These are phyloP conservation scores for Lasioglossum calceatum DNA, from an alignment of 2,888 invertebrate species.

Conservation along the genomic window DNA sequence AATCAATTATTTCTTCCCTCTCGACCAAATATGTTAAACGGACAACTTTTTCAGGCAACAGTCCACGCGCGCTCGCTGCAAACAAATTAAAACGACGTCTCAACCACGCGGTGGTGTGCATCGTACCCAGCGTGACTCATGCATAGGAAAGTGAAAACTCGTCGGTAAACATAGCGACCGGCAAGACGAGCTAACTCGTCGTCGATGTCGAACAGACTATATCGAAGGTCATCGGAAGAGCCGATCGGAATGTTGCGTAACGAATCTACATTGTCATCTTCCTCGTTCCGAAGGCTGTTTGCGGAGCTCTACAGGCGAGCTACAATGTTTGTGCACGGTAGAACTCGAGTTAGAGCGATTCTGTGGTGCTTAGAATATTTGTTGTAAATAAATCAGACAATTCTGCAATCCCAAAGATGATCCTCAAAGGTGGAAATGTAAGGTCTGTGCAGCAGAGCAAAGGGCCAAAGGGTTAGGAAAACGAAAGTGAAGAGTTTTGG, in stretches of 20 bases:
- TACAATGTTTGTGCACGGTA: background rate
- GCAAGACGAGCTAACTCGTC: background rate
- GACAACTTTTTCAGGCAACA: background rate
- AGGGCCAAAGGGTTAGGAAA: slow-evolving; percentile 21
- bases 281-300: background rate
- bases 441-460: background rate
- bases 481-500: slow-evolving; percentile 45
- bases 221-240: background rate
- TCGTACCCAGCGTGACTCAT: background rate
- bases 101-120: background rate
- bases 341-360: background rate
- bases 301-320: background rate
- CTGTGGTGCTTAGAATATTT: too few species aligned
- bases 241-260: slow-evolving; percentile 4
- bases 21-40: background rate
- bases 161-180: background rate
- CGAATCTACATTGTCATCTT: background rate
- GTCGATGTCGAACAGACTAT: background rate
- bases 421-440: background rate
- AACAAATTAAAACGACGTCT: background rate
- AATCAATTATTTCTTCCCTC: slow-evolving; percentile 6
- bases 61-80: background rate
- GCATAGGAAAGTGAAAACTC: background rate
- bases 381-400: background rate
- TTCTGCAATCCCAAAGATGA: too few species aligned